Conservation (phyloP, 1,140 invertebrate genomes). For the Drosophila nikananu region DNA sequence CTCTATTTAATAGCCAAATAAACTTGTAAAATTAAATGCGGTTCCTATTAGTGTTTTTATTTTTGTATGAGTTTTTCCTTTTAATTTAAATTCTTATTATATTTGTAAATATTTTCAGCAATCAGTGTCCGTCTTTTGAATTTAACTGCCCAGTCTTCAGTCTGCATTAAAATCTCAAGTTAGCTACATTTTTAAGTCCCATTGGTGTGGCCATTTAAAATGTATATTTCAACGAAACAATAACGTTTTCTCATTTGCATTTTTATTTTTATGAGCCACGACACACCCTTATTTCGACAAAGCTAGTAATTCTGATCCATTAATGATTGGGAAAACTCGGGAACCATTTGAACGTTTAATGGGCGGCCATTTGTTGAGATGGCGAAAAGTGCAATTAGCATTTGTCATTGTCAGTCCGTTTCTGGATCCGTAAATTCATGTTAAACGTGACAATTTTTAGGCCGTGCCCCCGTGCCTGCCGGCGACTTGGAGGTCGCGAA, state of each 20-base stretch:
- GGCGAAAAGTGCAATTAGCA: constrained; percentile 52
- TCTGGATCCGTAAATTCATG: constrained; percentile 41
- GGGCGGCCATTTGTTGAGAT: constrained; percentile 23
- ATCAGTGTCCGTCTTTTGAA: background rate
- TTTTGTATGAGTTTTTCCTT: too few relatives aligned
- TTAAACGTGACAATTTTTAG: constrained; percentile 63
- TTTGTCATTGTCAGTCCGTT: constrained; percentile 50
- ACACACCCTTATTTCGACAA: constrained; percentile 17
- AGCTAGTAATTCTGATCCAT: constrained; percentile 15
- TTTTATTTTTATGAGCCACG: constrained; percentile 22
- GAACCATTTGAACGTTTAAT: constrained; percentile 24
- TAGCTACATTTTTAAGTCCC: background rate
- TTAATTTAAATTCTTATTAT: background rate
- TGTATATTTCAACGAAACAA: constrained; percentile 26
- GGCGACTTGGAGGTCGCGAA: constrained; percentile 13
- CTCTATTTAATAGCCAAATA: too few relatives aligned
- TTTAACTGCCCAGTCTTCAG: background rate
- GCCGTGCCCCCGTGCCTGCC: constrained; percentile 13
- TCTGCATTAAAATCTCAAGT: background rate
- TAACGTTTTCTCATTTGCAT: constrained; percentile 36
- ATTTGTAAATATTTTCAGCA: background rate
- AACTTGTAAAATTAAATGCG: too few relatives aligned
- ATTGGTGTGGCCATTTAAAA: background rate
- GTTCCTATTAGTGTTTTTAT: too few relatives aligned
- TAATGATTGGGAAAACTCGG: constrained; percentile 43